A percentile compares a stretch with the other conserved stretches of the same genome.
Evolutionary conservation across 2,113 vertebrate species (phyloP).

Genomic region (Engraulis encrasicolus): DNA sequence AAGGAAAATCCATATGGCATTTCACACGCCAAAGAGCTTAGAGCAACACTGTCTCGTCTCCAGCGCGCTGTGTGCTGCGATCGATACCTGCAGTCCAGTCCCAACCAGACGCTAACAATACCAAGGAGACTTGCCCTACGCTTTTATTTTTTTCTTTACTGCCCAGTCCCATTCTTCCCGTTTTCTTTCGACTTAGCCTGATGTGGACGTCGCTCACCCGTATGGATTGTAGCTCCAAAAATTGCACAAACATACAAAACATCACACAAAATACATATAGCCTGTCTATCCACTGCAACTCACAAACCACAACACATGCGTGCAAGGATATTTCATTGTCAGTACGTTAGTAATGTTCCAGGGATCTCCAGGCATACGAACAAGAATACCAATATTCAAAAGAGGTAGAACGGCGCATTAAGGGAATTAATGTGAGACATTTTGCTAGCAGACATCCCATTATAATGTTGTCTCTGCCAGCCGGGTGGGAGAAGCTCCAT

Average conservation of each 20-base stretch:
- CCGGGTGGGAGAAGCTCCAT: neutral
- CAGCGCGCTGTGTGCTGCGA: constrained; percentile 33
- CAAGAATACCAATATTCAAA: neutral
- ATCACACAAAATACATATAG: neutral
- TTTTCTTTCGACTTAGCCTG: constrained; percentile 18
- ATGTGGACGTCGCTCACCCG: neutral
- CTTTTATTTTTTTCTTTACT: neutral
- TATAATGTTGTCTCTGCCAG: neutral
- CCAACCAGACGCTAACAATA: constrained; percentile 29
- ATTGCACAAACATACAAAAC: neutral
- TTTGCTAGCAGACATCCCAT: neutral
- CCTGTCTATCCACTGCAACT: neutral
- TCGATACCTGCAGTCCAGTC: constrained; percentile 46
- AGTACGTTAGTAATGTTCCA: neutral
- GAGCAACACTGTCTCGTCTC: constrained; percentile 52
- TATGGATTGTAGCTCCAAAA: neutral
- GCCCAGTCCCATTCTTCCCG: too few species aligned
- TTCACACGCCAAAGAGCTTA: constrained; percentile 57
- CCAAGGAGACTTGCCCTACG: constrained; percentile 31
- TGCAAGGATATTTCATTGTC: neutral
- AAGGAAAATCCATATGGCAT: constrained; percentile 52
- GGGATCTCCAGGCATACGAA: neutral
- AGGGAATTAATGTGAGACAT: neutral
- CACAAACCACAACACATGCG: neutral
- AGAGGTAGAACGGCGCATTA: neutral